Base-by-base conservation (phyloP, 1,140 invertebrate species). In the Lucilia sericata region DNA sequence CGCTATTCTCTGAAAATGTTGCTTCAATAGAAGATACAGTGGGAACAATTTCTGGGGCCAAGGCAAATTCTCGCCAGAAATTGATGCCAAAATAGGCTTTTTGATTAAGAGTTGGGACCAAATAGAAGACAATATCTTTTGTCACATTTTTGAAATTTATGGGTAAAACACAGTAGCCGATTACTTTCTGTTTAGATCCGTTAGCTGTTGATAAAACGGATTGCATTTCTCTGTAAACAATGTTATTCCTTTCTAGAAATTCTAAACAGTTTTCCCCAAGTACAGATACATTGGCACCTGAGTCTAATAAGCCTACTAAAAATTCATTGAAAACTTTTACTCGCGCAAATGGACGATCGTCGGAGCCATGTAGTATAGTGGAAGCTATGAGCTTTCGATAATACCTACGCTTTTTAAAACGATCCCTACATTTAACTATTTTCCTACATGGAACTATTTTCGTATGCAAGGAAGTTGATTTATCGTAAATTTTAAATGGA, bases 11-110 rank as follows among this genome's bases (percentile, higher is more conserved):
- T 9, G 75, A 78, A 5, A 8, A 70, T 21, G 19, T 21, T 21
- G 19, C 34, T 42, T 78, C 75, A 42, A 78, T 47, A 2, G 75
- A 78, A 42, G 13, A 14, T 42, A 78, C 17, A 12, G 34, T 3
- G 36, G 75, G 75, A 12, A 78, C 36, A 42, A 78, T 78, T 14
- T 78, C 34, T 1, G 75, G 34, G 9, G 75, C 75, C 2, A 78
- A n/a, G 5, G 75, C 75, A 42, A 78, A 78, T 47, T n/a, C 14
- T 3, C 75, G 34, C 75, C 75, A 78, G 19, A 78, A 78, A 47
- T 78, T 19, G 1, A 47, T n/a, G 4, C 75, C 75, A 47, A 47
- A 42, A 9, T 42, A 78, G 10, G 36, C 75, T 12, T 78, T 19
- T 42, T 78, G 75, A 14, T 14, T 42, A n/a, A 78, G 36, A 7